phyloP scores from a whole-genome alignment of 1,140 invertebrate species.

The Pachypeltis micranthus region DNA sequence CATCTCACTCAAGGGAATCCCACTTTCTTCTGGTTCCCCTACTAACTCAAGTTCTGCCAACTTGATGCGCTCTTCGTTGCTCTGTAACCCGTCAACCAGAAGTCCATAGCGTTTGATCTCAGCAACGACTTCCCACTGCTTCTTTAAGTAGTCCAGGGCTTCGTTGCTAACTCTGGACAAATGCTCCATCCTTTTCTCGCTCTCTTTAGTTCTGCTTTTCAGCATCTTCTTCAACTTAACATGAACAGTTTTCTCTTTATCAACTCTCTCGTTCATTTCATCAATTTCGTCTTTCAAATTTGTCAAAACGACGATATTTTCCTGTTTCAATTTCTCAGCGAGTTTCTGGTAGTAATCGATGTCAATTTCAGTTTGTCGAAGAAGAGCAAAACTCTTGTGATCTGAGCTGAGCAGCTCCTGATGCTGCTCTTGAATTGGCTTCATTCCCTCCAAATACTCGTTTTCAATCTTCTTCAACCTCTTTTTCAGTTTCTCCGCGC shows the following conservation, averaged over 20 bases:
- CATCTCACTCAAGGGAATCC: constrained; percentile 31
- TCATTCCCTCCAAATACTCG: constrained; percentile 31
- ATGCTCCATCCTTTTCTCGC: constrained; percentile 30
- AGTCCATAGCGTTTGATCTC: constrained; percentile 27
- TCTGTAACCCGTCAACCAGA: constrained; percentile 32
- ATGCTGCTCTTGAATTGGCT: constrained; percentile 35
- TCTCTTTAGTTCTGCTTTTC: constrained; percentile 27
- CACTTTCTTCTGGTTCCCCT: not conserved
- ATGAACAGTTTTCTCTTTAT: constrained; percentile 16
- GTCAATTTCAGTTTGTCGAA: constrained; percentile 26
- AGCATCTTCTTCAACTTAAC: constrained; percentile 1
- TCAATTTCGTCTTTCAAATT: constrained; percentile 21
- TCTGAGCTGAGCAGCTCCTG: constrained; percentile 35
- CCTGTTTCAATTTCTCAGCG: constrained; percentile 27
- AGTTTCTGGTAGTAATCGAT: constrained; percentile 18
- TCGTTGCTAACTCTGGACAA: constrained; percentile 30
- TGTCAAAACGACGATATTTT: constrained; percentile 25
- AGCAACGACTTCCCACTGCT: constrained; percentile 28
- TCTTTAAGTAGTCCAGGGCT: constrained; percentile 33
- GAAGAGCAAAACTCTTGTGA: constrained; percentile 25
- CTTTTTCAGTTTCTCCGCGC: constrained; percentile 18
- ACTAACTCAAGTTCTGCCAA: constrained; percentile 8
- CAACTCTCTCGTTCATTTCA: constrained; percentile 30
- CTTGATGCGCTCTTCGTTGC: constrained; percentile 27
- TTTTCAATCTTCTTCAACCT: constrained; percentile 20